Evolutionary conservation across 37 sponge, comb jelly and placozoan species (phyloP), one percentile per base, ranked within the genome.

Genomic region (Crambe crambe): DNA sequence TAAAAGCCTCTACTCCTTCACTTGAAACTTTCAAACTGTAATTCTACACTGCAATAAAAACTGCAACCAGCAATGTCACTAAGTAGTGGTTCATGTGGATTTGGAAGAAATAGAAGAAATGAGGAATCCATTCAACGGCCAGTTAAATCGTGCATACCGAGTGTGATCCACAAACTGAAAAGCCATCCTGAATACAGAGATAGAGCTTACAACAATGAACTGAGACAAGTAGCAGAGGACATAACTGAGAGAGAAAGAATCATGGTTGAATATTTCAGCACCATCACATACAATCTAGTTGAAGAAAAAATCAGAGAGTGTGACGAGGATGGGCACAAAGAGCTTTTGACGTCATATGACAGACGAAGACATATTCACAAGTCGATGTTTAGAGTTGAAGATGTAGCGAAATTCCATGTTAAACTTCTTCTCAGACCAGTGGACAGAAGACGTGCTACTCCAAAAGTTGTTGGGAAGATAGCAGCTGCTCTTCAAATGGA

Each of bases 401-500:
- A 23, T 29, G 71, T 42, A 35, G 43, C 71, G 10, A 38, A 40
- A 41, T 43, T 70, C 20, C 68, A 34, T 21, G 27, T 68, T 20
- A 68, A 68, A 22, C 71, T 70, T 17, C 23, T 23, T 21, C 43
- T 70, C 38, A 70, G 43, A 5, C 6, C 37, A 2, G 23, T 10
- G 8, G 27, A 42, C n/a, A 17, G 43, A 62, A 29, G 5, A 62
- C 51, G 12, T 15, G 17, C 30, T 18, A 8, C 31, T 30, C 63
- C 63, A 62, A 47, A 47, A 47, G 51, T 47, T 15, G 12, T 47
- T 12, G 51, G 51, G 10, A 47, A 37, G 39, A 10, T 40, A 43
- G 43, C 71, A 3, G n/a, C 42, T 43, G 3, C n/a, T 70, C 71
- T 70, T 1, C n/a, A 40, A 23, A 70, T 40, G 71, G 71, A 40